These are phyloP conservation scores for Encarsia formosa DNA, from an alignment of 2,888 invertebrate genomes.

Conservation along the genomic window DNA sequence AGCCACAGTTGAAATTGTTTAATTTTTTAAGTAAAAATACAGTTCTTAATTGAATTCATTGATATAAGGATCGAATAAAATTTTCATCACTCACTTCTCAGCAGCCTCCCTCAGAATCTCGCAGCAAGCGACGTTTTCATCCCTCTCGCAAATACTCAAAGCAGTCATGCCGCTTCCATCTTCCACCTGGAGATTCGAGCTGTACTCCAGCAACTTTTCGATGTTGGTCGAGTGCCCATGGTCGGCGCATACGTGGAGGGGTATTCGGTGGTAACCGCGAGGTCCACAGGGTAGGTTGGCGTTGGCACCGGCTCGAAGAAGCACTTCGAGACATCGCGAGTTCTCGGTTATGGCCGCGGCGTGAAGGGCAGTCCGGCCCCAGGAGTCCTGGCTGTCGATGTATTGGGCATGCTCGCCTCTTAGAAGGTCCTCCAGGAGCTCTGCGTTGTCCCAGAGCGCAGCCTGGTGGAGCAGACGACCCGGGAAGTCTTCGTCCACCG, in stretches of 20 bases:
- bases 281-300: conserved; percentile 66
- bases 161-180: conserved; percentile 71
- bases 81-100: conserved; percentile 56
- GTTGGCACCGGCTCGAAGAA: conserved; percentile 69
- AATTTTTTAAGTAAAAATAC: not conserved
- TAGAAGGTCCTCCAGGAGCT: conserved; percentile 75
- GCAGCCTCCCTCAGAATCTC: conserved; percentile 62
- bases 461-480: conserved; percentile 79
- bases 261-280: conserved; percentile 69
- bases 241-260: conserved; percentile 77
- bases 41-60: no score
- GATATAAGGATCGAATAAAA: no score
- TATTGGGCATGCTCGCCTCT: conserved; percentile 62
- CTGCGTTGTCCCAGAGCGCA: conserved; percentile 84
- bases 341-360: conserved; percentile 78
- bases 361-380: conserved; percentile 74
- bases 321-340: conserved; percentile 69
- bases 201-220: conserved; percentile 61
- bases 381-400: conserved; percentile 69
- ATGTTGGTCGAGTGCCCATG: conserved; percentile 73
- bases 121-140: conserved; percentile 64
- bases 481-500: conserved; percentile 76
- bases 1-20: not conserved
- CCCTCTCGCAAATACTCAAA: conserved; percentile 67
- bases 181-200: conserved; percentile 60